Evolutionary conservation across 2,888 invertebrate species (phyloP).

Genomic region (Conus canariensis): DNA sequence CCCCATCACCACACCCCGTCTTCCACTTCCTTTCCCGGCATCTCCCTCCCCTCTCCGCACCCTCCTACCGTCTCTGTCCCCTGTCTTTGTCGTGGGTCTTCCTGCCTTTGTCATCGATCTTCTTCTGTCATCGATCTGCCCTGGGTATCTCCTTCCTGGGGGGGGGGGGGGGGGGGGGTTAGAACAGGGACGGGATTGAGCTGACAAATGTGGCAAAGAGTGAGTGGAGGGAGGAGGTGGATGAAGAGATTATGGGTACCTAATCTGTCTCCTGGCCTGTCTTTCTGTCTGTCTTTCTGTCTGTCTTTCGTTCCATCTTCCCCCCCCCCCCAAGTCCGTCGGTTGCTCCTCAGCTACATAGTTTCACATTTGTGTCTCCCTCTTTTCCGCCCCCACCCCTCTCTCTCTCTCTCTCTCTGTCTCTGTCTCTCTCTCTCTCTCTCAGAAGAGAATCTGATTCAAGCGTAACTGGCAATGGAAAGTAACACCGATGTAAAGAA

Average conservation of each 20-base stretch:
- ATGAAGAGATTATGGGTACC: too few species aligned
- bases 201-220: too few species aligned
- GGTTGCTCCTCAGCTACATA: too few species aligned
- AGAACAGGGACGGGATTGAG: too few species aligned
- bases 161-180: too few species aligned
- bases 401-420: not conserved
- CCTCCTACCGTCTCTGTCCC: not conserved
- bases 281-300: not conserved
- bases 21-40: not conserved
- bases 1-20: not conserved
- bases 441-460: too few species aligned
- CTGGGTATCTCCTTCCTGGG: not conserved
- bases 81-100: not conserved
- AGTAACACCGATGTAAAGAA: too few species aligned
- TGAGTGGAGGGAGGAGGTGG: too few species aligned
- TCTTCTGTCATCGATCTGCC: not conserved
- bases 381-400: not conserved
- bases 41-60: not conserved
- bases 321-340: not conserved
- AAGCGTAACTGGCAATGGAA: too few species aligned
- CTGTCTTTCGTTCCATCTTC: not conserved
- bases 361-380: too few species aligned
- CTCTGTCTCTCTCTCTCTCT: not conserved
- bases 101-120: not conserved
- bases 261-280: too few species aligned